Percentiles rank a stretch among this genome's conserved stretches.
Evolutionary conservation across 2,888 invertebrate species (phyloP).

Genomic region (Zootermopsis nevadensis): DNA sequence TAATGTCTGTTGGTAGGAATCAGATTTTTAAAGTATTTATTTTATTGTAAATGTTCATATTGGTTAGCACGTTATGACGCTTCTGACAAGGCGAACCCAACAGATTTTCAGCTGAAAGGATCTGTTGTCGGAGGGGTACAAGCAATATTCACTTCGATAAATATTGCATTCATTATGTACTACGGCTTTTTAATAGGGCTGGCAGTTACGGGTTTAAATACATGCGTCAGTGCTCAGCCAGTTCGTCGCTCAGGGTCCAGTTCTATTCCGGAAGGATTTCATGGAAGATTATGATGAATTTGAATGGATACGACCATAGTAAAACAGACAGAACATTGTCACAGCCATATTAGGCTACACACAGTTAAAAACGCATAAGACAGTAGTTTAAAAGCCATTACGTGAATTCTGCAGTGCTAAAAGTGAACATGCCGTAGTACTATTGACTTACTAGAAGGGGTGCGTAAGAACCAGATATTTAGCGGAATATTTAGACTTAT

Average conservation of each 20-base stretch:
- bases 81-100: constrained; percentile 4
- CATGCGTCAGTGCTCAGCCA: not conserved
- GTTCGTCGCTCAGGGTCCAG: not conserved
- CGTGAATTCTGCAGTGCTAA: not conserved
- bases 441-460: too few relatives aligned
- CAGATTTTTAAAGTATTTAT: not conserved
- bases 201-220: not conserved
- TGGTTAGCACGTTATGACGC: not conserved
- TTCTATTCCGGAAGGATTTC: not conserved
- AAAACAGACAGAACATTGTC: too few relatives aligned
- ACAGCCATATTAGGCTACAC: too few relatives aligned
- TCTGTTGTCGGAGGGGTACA: not conserved
- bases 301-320: too few relatives aligned
- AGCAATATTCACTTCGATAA: constrained; percentile 7
- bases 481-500: too few relatives aligned
- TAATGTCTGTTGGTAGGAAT: not conserved
- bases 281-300: too few relatives aligned
- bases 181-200: constrained; percentile 4
- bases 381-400: not conserved
- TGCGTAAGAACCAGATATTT: too few relatives aligned
- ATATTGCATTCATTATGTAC: constrained; percentile 10
- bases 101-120: not conserved
- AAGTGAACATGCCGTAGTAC: not conserved
- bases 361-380: not conserved
- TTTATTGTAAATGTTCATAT: not conserved